These are phyloP conservation scores for Drosophila merina DNA, from an alignment of 2,888 invertebrate genomes.

Conservation along the genomic window DNA sequence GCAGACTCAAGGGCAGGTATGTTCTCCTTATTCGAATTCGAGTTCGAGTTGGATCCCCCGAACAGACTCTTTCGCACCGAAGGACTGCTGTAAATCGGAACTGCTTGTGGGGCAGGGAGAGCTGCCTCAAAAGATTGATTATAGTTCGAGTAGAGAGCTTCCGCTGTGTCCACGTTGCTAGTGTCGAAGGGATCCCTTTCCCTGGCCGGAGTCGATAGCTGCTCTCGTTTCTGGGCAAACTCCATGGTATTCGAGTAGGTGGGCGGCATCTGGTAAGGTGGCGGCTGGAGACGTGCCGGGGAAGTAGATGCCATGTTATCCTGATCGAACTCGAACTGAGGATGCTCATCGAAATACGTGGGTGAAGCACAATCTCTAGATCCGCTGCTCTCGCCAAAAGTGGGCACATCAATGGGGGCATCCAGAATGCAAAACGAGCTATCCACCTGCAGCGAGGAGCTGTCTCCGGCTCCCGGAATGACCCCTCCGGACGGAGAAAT, in stretches of 20 bases:
- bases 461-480: constrained; percentile 53
- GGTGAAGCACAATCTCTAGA: constrained; percentile 47
- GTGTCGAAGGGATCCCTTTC: constrained; percentile 88
- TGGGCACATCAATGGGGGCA: constrained; percentile 89
- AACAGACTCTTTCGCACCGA: constrained; percentile 77
- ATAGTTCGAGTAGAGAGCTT: constrained; percentile 73
- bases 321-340: constrained; percentile 64
- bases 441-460: constrained; percentile 76
- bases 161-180: constrained; percentile 66
- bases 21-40: constrained; percentile 77
- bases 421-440: constrained; percentile 87
- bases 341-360: constrained; percentile 63
- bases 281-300: constrained; percentile 82
- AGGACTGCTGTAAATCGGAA: constrained; percentile 58
- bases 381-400: constrained; percentile 64
- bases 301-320: constrained; percentile 32
- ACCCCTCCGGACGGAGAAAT: constrained; percentile 85
- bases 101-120: constrained; percentile 2
- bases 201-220: constrained; percentile 26
- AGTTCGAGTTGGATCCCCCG: constrained; percentile 52
- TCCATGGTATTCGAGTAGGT: constrained; percentile 85
- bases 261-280: constrained; percentile 86
- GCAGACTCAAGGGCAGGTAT: constrained; percentile 71
- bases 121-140: constrained; percentile 43
- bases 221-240: constrained; percentile 69